phyloP scores from a whole-genome alignment of 2,888 invertebrate species.

The Coleophora flavipennella region DNA sequence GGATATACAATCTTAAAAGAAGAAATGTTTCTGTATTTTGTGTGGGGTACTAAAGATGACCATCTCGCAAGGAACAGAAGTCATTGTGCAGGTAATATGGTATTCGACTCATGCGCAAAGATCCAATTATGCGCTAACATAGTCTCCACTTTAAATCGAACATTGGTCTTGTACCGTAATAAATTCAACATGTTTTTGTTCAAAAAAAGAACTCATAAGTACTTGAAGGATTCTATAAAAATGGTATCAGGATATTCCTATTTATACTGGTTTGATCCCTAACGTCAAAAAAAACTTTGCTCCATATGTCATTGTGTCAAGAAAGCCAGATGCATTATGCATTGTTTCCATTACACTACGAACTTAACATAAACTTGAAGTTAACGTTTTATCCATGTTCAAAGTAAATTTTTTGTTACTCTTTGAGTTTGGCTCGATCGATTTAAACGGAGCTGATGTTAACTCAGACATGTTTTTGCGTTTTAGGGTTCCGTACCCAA shows the following conservation, averaged over 20 bases:
- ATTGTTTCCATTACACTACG: conserved; percentile 71
- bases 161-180: conserved; percentile 42
- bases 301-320: conserved; percentile 68
- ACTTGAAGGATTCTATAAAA: conserved; percentile 47
- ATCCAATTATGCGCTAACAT: conserved; percentile 64
- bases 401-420: conserved; percentile 51
- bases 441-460: conserved; percentile 13
- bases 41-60: conserved; percentile 10
- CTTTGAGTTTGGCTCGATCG: no score
- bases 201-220: conserved; percentile 27
- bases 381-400: conserved; percentile 65
- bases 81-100: conserved; percentile 51
- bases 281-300: conserved; percentile 54
- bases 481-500: no score
- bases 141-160: conserved; percentile 52
- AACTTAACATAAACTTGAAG: conserved; percentile 68
- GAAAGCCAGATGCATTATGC: conserved; percentile 56
- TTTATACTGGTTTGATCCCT: conserved; percentile 36
- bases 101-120: conserved; percentile 57
- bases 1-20: no score
- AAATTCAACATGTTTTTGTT: conserved; percentile 29
- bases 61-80: conserved; percentile 45
- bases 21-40: no score
- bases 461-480: conserved; percentile 3
- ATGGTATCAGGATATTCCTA: conserved; percentile 48